These are phyloP conservation scores for Nymphicus hollandicus DNA, from an alignment of 2,113 vertebrate species.

Conservation along the genomic window DNA sequence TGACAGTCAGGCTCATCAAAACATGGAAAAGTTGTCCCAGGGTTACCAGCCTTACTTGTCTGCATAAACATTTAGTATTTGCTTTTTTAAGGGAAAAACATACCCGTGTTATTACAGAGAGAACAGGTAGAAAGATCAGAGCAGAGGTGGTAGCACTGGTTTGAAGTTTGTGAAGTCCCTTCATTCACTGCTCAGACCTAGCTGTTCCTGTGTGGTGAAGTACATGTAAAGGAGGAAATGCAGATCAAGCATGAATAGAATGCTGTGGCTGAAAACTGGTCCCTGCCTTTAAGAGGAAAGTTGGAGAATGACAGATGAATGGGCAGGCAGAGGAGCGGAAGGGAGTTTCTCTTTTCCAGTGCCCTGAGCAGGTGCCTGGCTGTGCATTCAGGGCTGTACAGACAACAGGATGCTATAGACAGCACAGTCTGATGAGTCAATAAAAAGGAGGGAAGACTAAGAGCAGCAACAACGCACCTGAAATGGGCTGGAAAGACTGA, in stretches of 20 bases:
- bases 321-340: background rate
- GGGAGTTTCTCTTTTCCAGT: background rate
- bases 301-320: background rate
- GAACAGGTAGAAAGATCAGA: background rate
- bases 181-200: too few species aligned
- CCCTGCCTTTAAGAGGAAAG: background rate
- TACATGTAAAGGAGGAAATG: background rate
- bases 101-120: rapidly evolving
- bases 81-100: background rate
- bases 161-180: background rate
- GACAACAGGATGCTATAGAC: background rate
- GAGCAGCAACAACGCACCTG: background rate
- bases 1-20: background rate
- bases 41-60: background rate
- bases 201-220: rapidly evolving
- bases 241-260: background rate
- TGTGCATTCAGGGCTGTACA: background rate
- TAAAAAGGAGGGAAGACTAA: constrained; percentile 23
- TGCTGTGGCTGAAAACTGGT: background rate
- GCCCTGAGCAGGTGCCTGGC: background rate
- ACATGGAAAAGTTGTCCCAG: rapidly evolving
- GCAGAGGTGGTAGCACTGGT: background rate
- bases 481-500: constrained; percentile 37
- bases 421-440: background rate
- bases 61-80: background rate